Percentiles rank a stretch among this genome's conserved stretches.
These are phyloP conservation scores for Heliornis fulica DNA, from an alignment of 2,113 vertebrate species.

Conservation along the genomic window DNA sequence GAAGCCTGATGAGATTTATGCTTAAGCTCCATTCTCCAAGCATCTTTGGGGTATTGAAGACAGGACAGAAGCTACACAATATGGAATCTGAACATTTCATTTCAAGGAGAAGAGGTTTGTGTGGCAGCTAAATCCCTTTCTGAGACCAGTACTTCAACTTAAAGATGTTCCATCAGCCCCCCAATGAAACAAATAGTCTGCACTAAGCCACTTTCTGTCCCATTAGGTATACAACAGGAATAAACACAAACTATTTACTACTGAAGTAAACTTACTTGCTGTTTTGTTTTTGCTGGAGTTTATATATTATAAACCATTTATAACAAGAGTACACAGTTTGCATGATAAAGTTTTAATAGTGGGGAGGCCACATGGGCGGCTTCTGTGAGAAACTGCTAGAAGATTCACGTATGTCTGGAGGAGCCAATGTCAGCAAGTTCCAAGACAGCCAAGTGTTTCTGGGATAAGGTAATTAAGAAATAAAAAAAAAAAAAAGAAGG, in stretches of 20 bases:
- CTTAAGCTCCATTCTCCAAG: neutral
- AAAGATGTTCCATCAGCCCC: neutral
- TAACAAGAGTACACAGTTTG: neutral
- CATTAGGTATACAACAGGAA: neutral
- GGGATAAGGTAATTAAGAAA: no score
- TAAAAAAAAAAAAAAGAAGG: no score
- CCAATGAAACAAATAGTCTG: neutral
- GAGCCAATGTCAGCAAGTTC: no score
- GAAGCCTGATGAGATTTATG: neutral
- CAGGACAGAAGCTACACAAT: neutral
- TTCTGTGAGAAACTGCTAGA: no score
- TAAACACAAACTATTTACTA: neutral
- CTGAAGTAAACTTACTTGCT: neutral
- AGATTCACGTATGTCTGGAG: no score
- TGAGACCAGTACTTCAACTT: neutral
- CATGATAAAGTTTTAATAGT: neutral
- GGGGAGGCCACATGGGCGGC: neutral
- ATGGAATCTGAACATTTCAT: neutral
- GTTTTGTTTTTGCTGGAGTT: neutral
- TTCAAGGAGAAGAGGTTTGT: neutral
- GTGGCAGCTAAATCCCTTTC: neutral
- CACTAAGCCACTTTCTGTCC: neutral
- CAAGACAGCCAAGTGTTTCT: no score
- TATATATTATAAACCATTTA: neutral
- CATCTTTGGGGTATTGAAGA: neutral